Percentiles rank a stretch among this genome's conserved stretches.
These are phyloP conservation scores for Limnephilus rhombicus DNA, from an alignment of 2,888 invertebrate genomes.

Conservation along the genomic window DNA sequence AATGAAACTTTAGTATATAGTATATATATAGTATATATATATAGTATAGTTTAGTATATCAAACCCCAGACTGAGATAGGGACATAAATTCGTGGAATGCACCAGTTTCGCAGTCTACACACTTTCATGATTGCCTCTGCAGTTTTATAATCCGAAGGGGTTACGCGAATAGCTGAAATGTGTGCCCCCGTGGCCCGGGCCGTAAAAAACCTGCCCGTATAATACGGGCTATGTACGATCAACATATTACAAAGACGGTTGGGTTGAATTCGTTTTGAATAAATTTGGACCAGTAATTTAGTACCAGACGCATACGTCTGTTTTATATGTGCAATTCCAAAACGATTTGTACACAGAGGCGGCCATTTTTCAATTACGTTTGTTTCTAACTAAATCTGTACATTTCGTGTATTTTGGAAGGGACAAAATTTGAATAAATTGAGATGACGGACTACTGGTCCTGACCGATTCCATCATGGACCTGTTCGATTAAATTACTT, in stretches of 20 bases:
- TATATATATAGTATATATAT: too few relatives aligned
- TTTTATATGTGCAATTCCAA: conserved; percentile 33
- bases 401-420: neutral
- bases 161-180: conserved; percentile 39
- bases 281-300: conserved; percentile 37
- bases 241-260: conserved; percentile 42
- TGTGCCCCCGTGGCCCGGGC: conserved; percentile 16
- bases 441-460: neutral
- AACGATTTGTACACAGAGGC: conserved; percentile 11
- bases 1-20: too few relatives aligned
- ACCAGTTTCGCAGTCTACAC: neutral
- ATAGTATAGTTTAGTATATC: too few relatives aligned
- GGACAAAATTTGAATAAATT: neutral
- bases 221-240: conserved; percentile 30
- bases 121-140: neutral
- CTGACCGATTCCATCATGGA: neutral
- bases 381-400: neutral
- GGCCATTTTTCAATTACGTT: neutral
- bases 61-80: too few relatives aligned
- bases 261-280: conserved; percentile 45
- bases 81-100: too few relatives aligned
- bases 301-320: conserved; percentile 30
- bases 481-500: neutral
- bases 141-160: neutral
- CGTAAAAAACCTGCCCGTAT: conserved; percentile 35